A percentile compares a stretch with the other conserved stretches of the same genome.
Conservation (phyloP, 2,888 invertebrate genomes). For the Rhamphomyia laevipes region DNA sequence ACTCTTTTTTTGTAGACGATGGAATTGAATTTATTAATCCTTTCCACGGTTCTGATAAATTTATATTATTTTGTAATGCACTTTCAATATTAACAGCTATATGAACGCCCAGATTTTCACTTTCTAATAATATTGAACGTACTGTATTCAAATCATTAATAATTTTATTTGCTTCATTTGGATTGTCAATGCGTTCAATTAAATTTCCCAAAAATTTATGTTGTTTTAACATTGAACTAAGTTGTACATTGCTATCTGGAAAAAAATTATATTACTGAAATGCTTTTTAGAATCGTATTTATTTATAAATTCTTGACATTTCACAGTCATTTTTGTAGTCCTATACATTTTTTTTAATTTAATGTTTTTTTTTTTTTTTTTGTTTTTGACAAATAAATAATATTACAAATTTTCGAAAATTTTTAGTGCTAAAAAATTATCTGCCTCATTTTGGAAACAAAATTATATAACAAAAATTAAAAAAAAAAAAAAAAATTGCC, state of each 20-base stretch:
- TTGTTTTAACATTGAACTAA: slow-evolving; percentile 61
- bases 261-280: slow-evolving; percentile 18
- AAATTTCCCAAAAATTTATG: slow-evolving; percentile 61
- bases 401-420: too few species aligned
- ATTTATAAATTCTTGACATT: too few species aligned
- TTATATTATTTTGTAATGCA: slow-evolving; percentile 6
- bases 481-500: slow-evolving; percentile 2
- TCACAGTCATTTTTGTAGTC: too few species aligned
- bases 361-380: too few species aligned
- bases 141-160: slow-evolving; percentile 46
- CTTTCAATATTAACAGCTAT: slow-evolving; percentile 53
- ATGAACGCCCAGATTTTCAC: slow-evolving; percentile 55
- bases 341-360: too few species aligned
- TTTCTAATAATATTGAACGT: slow-evolving; percentile 45
- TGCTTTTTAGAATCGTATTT: too few species aligned
- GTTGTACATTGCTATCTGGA: slow-evolving; percentile 58
- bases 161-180: slow-evolving; percentile 39
- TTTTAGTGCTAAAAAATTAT: too few species aligned
- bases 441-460: not conserved
- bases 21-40: too few species aligned
- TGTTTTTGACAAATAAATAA: too few species aligned
- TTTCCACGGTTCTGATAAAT: slow-evolving; percentile 41
- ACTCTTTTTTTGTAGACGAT: not conserved
- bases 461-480: too few species aligned
- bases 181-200: slow-evolving; percentile 45